Conservation (phyloP, 2,797 vertebrate genomes). For the Coranthus polyacanthus region DNA sequence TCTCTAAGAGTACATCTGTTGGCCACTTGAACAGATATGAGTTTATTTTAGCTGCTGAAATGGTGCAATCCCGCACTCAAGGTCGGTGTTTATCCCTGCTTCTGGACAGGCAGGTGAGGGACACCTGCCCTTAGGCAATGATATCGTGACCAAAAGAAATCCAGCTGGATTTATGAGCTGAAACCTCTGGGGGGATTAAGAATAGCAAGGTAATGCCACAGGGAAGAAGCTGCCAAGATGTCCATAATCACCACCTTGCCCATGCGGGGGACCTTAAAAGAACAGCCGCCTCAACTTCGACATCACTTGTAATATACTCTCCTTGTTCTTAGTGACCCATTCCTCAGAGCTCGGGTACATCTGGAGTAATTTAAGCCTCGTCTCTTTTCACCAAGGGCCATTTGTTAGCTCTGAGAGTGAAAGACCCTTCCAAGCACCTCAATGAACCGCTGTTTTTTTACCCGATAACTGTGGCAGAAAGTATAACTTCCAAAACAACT, state of each 20-base stretch:
- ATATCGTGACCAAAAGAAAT: slow-evolving; percentile 40
- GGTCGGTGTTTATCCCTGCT: slow-evolving; percentile 45
- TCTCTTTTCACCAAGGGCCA: slow-evolving; percentile 38
- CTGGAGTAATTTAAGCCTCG: slow-evolving; percentile 33
- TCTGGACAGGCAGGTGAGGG: slow-evolving; percentile 48
- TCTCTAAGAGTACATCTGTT: slow-evolving; percentile 30
- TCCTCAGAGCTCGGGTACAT: slow-evolving; percentile 22
- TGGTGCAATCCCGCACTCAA: slow-evolving; percentile 35
- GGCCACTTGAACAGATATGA: slow-evolving; percentile 40
- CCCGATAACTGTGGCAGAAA: slow-evolving; percentile 15
- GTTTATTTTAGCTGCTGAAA: slow-evolving; percentile 39
- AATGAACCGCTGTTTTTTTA: slow-evolving; percentile 36
- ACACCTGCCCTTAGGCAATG: slow-evolving; percentile 44
- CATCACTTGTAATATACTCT: slow-evolving; percentile 30
- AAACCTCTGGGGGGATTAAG: slow-evolving; percentile 48
- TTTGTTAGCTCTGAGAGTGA: slow-evolving; percentile 42
- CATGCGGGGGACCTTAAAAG: slow-evolving; percentile 33
- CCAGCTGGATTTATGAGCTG: slow-evolving; percentile 50
- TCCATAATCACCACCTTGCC: slow-evolving; percentile 48
- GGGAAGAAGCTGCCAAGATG: slow-evolving; percentile 46
- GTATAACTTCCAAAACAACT: slow-evolving; percentile 27
- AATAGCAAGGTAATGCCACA: slow-evolving; percentile 49
- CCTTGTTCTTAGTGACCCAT: slow-evolving; percentile 36
- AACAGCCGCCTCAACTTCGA: slow-evolving; percentile 18
- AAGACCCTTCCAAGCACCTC: slow-evolving; percentile 1